Conservation (phyloP, 2,888 invertebrate genomes). For the Drosophila greeni region DNA sequence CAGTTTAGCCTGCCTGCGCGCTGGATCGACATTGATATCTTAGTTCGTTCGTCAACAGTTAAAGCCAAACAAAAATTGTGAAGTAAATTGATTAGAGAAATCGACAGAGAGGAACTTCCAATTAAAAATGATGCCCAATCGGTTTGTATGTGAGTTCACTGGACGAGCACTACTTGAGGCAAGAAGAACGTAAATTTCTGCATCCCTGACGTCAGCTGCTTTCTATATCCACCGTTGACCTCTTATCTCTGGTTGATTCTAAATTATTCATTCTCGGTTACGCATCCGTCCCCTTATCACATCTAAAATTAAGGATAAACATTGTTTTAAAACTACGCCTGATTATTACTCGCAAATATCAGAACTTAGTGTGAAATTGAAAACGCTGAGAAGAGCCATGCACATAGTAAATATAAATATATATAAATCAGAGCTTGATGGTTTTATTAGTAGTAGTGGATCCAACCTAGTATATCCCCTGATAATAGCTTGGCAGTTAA, state of each 20-base stretch:
- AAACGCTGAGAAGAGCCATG: too few species aligned
- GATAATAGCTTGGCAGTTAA: slow-evolving; percentile 9
- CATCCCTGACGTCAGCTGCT: background rate
- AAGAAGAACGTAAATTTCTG: background rate
- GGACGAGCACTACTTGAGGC: background rate
- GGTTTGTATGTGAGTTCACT: slow-evolving; percentile 50
- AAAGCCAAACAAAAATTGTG: background rate
- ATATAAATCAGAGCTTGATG: background rate
- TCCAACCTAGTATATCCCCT: background rate
- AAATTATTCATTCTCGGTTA: background rate
- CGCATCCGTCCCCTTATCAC: background rate
- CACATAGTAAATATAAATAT: slow-evolving; percentile 6
- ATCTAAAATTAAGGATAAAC: background rate
- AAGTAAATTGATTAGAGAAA: background rate
- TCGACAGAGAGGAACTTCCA: slow-evolving; percentile 29
- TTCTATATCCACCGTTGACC: background rate
- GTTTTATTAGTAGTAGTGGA: slow-evolving; percentile 1
- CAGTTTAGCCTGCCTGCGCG: slow-evolving; percentile 28
- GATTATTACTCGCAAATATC: background rate
- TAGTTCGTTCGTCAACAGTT: background rate
- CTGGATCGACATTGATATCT: slow-evolving; percentile 35
- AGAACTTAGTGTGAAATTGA: background rate
- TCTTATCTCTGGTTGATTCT: background rate
- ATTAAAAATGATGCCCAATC: slow-evolving; percentile 51
- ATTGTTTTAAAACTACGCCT: background rate